Evolutionary conservation across 1,140 invertebrate species (phyloP).

Genomic region (Drosophila saltans): DNA sequence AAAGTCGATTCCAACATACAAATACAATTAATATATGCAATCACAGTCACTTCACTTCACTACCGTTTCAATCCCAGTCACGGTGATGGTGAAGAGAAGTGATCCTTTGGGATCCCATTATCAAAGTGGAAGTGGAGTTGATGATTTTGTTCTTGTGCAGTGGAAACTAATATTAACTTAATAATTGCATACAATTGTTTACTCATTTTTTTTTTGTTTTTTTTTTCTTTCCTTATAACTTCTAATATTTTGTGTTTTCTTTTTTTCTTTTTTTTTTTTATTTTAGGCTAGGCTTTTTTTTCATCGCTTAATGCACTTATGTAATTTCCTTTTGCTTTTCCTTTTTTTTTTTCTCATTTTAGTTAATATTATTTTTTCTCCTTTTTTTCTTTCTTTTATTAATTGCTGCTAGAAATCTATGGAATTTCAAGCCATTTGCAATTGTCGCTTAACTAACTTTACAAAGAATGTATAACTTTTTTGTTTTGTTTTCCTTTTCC

Average conservation of each 20-base stretch:
- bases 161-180: slow-evolving; percentile 71
- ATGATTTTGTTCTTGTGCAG: slow-evolving; percentile 12
- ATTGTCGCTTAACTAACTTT: slow-evolving; percentile 56
- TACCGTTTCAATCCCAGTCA: not conserved
- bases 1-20: not conserved
- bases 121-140: slow-evolving; percentile 11
- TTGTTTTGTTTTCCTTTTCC: slow-evolving; percentile 23
- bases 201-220: slow-evolving; percentile 17
- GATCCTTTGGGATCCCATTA: slow-evolving; percentile 13
- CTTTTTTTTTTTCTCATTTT: no score
- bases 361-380: slow-evolving; percentile 16
- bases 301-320: slow-evolving; percentile 75
- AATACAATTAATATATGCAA: not conserved
- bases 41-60: slow-evolving; percentile 4
- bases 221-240: slow-evolving; percentile 16
- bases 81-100: not conserved
- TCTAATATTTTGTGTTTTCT: not conserved
- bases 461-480: slow-evolving; percentile 50
- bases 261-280: slow-evolving; percentile 9
- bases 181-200: slow-evolving; percentile 68
- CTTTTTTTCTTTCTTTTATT: not conserved
- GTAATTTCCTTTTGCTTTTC: slow-evolving; percentile 44
- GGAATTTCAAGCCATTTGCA: slow-evolving; percentile 36
- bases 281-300: slow-evolving; percentile 71
- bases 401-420: slow-evolving; percentile 5